phyloP scores from a whole-genome alignment of 2,888 invertebrate species.

The Tachina lurida region DNA sequence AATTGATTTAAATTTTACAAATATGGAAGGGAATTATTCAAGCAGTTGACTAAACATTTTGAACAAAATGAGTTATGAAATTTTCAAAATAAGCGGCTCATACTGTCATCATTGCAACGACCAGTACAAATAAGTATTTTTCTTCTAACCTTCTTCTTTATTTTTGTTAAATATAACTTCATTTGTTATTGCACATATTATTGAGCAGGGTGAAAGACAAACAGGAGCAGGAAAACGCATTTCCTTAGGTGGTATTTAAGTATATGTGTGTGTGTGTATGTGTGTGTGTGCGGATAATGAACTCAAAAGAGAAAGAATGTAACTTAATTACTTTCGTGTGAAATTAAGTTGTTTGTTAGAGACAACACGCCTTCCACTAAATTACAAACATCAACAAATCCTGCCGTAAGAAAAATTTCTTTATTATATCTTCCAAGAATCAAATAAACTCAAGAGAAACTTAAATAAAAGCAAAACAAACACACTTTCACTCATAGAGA shows the following conservation, averaged over 20 bases:
- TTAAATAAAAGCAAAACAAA: conserved; percentile 14
- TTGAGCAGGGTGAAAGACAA: background rate
- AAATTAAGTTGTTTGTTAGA: conserved; percentile 57
- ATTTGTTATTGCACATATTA: conserved; percentile 37
- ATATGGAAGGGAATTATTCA: too few species aligned
- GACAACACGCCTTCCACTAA: conserved; percentile 50
- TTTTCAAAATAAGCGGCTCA: too few species aligned
- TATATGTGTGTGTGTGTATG: background rate
- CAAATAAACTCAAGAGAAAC: background rate
- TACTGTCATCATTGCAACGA: conserved; percentile 3
- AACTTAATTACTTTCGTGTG: conserved; percentile 65
- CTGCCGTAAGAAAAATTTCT: background rate
- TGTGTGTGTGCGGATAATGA: background rate
- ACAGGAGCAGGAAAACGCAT: background rate
- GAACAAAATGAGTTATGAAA: too few species aligned
- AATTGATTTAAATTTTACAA: too few species aligned
- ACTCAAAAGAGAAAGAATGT: conserved; percentile 5
- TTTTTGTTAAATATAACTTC: conserved; percentile 7
- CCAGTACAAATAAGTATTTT: conserved; percentile 7
- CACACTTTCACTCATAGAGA: conserved; percentile 16
- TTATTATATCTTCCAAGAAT: conserved; percentile 6
- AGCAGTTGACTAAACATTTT: too few species aligned
- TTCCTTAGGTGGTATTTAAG: too few species aligned
- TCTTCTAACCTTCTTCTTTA: background rate
- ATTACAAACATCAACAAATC: conserved; percentile 45